phyloP scores from a whole-genome alignment of 2,797 vertebrate genomes.

The Coracias cyanogaster region DNA sequence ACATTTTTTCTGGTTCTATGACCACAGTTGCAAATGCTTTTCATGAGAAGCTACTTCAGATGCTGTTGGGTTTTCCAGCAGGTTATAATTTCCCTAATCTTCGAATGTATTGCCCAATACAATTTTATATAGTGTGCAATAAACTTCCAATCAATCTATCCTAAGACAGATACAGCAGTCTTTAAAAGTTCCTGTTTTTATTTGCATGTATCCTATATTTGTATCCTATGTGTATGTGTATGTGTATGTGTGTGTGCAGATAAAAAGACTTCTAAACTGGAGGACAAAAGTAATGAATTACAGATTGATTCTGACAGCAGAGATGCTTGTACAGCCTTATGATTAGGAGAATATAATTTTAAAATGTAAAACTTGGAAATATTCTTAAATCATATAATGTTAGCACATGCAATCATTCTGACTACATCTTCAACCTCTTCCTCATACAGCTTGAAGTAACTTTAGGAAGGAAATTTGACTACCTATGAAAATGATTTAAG shows the following conservation, averaged over 20 bases:
- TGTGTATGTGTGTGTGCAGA: background rate
- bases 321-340: background rate
- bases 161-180: background rate
- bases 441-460: background rate
- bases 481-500: background rate
- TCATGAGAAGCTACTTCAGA: background rate
- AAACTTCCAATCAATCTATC: background rate
- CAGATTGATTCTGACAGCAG: conserved; percentile 2
- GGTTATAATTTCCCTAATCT: background rate
- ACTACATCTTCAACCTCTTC: background rate
- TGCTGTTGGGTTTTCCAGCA: background rate
- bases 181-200: background rate
- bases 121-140: background rate
- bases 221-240: background rate
- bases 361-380: conserved; percentile 4
- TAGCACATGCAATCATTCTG: background rate
- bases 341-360: background rate
- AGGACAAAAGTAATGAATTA: background rate
- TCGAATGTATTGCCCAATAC: background rate
- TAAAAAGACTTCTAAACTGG: background rate
- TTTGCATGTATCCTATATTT: background rate
- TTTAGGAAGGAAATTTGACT: conserved; percentile 7
- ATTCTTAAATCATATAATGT: background rate
- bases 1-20: background rate
- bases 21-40: background rate